Base-by-base conservation (phyloP, 2,888 invertebrate species). In the Norana najaformis region DNA sequence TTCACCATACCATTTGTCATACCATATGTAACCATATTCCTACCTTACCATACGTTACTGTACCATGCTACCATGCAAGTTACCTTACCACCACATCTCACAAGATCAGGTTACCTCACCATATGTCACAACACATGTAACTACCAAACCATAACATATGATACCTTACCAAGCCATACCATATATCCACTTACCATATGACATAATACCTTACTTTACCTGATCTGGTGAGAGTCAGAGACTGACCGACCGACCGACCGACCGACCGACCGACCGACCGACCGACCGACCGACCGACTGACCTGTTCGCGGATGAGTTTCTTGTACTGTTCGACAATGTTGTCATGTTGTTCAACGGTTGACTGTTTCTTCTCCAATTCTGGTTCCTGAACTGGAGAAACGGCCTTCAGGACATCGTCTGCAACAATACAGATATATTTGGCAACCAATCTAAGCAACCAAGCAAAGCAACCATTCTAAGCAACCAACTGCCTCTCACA, bases 241-340 rank as follows among this genome's bases (percentile, higher is more conserved):
- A 20, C 16, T 20, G 4, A 18, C 47, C 47, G 14, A 4, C 14
- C 47, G 18, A 18, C n/a, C n/a, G 69, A n/a, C 47, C 20, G 47
- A 23, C 47, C 23, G 23, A 85, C 5, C 8, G 85, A 14, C 35
- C 23, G 36, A 85, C 13, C 13, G 13, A 16, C 14, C 34, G 23
- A 30, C 20, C 20, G n/a, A 35, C 36, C 82, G 34, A 34, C 53
- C 23, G 1, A 34, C 13, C 30, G 34, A 89, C 92, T 96, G 96
- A 98, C 98, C 95, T 99, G 98, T 93, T 98, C 97, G 91, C 98
- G 96, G 93, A 99, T 99, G 90, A 99, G 96, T 91, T 97, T 96
- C 95, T 98, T 98, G 95, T 98, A 98, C 95, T 98, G 97, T 39
- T 96, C 95, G 83, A 97, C 95, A 53, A 95, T 95, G 90, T 93